phyloP scores from a whole-genome alignment of 2,113 vertebrate species.

The Strigops habroptila region DNA sequence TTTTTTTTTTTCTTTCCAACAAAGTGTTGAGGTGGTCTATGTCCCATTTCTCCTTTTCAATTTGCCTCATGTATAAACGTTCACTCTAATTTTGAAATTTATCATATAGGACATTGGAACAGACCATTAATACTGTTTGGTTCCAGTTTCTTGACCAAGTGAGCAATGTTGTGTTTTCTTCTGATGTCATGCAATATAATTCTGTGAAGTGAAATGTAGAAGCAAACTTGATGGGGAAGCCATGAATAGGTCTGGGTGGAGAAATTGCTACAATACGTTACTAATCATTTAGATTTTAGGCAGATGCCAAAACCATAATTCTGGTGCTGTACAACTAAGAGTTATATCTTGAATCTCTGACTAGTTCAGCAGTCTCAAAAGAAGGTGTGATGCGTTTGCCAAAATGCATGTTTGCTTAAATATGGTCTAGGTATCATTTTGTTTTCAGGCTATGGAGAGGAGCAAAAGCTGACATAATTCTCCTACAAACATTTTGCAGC shows the following conservation, averaged over 20 bases:
- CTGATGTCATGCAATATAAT: background rate
- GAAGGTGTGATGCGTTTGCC: background rate
- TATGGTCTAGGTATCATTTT: background rate
- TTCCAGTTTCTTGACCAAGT: background rate
- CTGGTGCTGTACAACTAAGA: background rate
- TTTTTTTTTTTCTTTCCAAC: background rate
- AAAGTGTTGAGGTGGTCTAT: background rate
- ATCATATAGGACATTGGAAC: background rate
- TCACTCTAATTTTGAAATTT: background rate
- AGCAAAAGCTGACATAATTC: background rate
- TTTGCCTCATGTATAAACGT: background rate
- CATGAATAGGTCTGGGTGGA: background rate
- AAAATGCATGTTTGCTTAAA: background rate
- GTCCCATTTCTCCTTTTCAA: background rate
- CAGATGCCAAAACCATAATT: background rate
- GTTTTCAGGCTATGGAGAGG: background rate
- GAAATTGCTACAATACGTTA: background rate
- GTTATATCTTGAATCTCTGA: background rate
- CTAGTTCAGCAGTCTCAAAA: background rate
- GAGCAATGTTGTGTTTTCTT: background rate
- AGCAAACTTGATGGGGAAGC: background rate
- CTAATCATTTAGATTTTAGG: background rate
- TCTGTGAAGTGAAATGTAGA: background rate
- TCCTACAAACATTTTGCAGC: background rate
- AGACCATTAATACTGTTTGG: background rate